Conservation (phyloP, 1,140 invertebrate species). For the Orchesella cincta region DNA sequence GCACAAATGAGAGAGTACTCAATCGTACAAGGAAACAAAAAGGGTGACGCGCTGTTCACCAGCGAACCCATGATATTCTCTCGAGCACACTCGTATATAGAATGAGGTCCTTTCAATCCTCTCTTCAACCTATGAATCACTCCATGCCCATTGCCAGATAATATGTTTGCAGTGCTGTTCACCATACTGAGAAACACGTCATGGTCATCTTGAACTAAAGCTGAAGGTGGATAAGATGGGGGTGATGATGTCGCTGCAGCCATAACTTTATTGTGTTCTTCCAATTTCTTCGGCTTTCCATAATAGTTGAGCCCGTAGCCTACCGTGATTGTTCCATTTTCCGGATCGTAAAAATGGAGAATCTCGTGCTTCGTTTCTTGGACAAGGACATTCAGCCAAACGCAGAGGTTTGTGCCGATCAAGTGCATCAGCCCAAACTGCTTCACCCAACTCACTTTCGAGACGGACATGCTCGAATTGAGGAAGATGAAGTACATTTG, state of each 20-base stretch:
- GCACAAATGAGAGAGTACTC: constrained; percentile 73
- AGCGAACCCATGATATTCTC: constrained; percentile 65
- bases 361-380: constrained; percentile 68
- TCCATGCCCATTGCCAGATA: background rate
- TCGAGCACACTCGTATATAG: constrained; percentile 51
- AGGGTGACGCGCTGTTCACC: constrained; percentile 66
- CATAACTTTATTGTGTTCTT: background rate
- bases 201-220: background rate
- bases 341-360: constrained; percentile 52
- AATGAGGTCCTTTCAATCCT: constrained; percentile 6
- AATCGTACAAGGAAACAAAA: constrained; percentile 71
- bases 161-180: background rate
- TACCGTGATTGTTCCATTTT: background rate
- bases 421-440: constrained; percentile 66
- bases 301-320: background rate
- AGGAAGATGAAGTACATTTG: constrained; percentile 72
- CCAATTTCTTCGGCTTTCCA: background rate
- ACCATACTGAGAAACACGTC: background rate
- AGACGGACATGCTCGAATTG: constrained; percentile 59
- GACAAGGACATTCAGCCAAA: constrained; percentile 67
- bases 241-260: background rate
- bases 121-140: background rate
- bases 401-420: constrained; percentile 64
- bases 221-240: background rate
- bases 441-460: constrained; percentile 55